Base-by-base conservation (phyloP, 2,888 invertebrate species). In the Patella caerulea region DNA sequence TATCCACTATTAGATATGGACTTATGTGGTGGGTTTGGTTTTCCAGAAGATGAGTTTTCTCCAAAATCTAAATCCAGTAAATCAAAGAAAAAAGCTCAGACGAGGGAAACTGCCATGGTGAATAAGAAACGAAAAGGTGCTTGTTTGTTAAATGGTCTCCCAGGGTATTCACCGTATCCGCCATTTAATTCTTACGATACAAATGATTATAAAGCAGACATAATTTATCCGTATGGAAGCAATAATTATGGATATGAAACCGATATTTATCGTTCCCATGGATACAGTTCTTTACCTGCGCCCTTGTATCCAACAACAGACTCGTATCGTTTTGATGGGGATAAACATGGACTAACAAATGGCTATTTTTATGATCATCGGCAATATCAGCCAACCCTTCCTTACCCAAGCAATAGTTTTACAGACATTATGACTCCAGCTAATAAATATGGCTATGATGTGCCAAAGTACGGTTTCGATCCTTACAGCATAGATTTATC, bases 71-170 rank as follows among this genome's bases (percentile, higher is more conserved):
- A 90, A 78, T 85, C 96, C 0, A 96, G 95, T 76, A 93, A 96
- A 29, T 96, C 96, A 84, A 94, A 97, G 81, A 94, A 98, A 93
- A 98, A 98, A 92, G 97, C 97, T 3, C 98, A 98, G 91, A 93
- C 98, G 45, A 93, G 97, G 73, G 98, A 98, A 92, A 97, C 98
- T 91, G 93, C 97, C 2, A 97, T 97, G 19, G 97, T 97, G 17
- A 97, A 97, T 90, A 94, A 97, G 73, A 90, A 90, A 79, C 75
- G 86, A 53, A 87, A 86, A 80, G 75, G 76, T 24, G 79, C 82
- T n/a, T 82, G 79, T 65, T 71, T 82, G 34, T 75, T 82, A 52
- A 75, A 78, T 4, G 79, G 82, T 14, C 77, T 82, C 29, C 71
- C 76, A 0, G 54, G 75, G 17, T 82, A 82, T 76, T 73, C 76